These are phyloP conservation scores for Nannobrachium achirus DNA, from an alignment of 2,113 vertebrate species.

Conservation along the genomic window DNA sequence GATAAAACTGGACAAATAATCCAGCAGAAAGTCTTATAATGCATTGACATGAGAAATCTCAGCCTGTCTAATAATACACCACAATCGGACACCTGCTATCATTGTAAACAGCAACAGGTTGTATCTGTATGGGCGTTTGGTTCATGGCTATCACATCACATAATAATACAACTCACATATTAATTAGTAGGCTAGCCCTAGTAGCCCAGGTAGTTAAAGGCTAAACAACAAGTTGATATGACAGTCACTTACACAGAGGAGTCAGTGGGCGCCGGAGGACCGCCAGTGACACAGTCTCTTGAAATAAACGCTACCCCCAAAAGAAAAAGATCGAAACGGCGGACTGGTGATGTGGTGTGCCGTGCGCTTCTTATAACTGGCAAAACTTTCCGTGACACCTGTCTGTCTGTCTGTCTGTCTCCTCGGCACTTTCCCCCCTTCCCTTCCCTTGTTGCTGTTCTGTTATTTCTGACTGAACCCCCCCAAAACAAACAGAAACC, in stretches of 20 bases:
- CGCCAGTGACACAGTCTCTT: slow-evolving; percentile 58
- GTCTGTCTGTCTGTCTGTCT: slow-evolving; percentile 49
- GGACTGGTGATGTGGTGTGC: slow-evolving; percentile 47
- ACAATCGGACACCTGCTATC: slow-evolving; percentile 15
- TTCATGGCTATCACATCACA: neutral
- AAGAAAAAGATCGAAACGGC: slow-evolving; percentile 34
- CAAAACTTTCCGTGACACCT: slow-evolving; percentile 75
- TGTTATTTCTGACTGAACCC: slow-evolving; percentile 31
- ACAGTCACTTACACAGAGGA: slow-evolving; percentile 77
- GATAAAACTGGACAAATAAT: too few relatives aligned
- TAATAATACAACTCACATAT: neutral
- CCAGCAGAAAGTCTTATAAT: too few relatives aligned
- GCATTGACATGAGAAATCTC: too few relatives aligned
- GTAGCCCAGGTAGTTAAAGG: neutral
- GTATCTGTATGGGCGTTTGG: neutral
- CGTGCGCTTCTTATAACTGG: slow-evolving; percentile 44
- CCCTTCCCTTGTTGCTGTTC: slow-evolving; percentile 21
- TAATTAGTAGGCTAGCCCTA: too few relatives aligned
- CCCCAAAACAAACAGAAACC: slow-evolving; percentile 28
- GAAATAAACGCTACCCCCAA: slow-evolving; percentile 53
- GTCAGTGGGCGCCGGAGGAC: slow-evolving; percentile 62
- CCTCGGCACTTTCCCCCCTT: slow-evolving; percentile 49
- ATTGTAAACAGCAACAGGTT: too few relatives aligned
- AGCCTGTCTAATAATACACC: too few relatives aligned
- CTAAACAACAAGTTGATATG: slow-evolving; percentile 25